Evolutionary conservation across 2,797 vertebrate genomes (phyloP), one percentile per base, ranked within the genome.

Genomic region (Sarcoramphus papa): DNA sequence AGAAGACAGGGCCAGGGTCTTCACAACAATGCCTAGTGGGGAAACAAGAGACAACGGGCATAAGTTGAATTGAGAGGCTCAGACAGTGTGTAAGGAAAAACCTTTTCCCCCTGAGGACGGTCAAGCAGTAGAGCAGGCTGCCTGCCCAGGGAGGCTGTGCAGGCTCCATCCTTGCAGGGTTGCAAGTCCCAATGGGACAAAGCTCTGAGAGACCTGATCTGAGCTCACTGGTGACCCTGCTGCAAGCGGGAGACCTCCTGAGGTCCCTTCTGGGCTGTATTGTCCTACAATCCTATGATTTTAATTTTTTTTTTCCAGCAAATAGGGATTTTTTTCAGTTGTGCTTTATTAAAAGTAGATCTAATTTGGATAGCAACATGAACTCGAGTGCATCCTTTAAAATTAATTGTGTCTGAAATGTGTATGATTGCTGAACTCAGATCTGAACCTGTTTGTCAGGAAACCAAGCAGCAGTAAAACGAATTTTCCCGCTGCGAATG

Each of bases 11-110:
- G 9, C 15, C 21, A 37, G 12, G 8, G 19, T 64, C 50, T 43
- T 24, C 48, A 28, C 14, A 59, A 9, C 24, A 35, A 4, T 31
- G 33, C 8, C 11, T 9, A 9, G 23, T 7, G 23, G 8, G 14
- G 4, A 56, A 12, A 6, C 17, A 16, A 41, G 50, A 51, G 53
- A 5, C 28, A 35, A 7, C 5, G 10, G 23, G 6, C 12, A 0
- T 9, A 12, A 24, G 2, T 1, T 25, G 45, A 10, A 27, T 7
- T 3, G 9, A 28, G 68, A 43, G 6, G 8, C 25, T 92, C 27
- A 16, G 53, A 9, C 0, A 0, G 18, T 4, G 5, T 40, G 2
- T 10, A 14, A 30, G 28, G 43, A 40, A 68, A 83, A 28, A 6
- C 10, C n/a, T 50, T 86, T 62, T 45, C 7, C 31, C 43, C 25